Percentiles rank a stretch among this genome's conserved stretches.
These are phyloP conservation scores for Clupea harengus DNA, from an alignment of 2,113 vertebrate species.

Conservation along the genomic window DNA sequence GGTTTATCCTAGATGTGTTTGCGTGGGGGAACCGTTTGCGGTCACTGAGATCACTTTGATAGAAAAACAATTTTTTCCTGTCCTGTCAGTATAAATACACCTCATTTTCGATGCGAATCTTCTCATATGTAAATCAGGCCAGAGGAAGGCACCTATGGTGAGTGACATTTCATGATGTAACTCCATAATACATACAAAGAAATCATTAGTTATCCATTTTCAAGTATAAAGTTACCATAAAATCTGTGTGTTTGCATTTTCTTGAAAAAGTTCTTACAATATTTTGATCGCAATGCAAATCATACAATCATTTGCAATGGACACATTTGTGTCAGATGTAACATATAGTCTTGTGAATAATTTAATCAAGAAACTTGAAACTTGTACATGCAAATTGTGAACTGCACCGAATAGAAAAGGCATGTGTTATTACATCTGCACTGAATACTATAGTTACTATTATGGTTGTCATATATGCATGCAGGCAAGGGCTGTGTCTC, in stretches of 20 bases:
- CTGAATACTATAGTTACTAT: neutral
- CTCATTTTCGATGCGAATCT: neutral
- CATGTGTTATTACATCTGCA: neutral
- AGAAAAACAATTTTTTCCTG: constrained; percentile 1
- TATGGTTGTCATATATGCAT: neutral
- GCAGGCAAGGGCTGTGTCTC: neutral
- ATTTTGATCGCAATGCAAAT: neutral
- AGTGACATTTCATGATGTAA: neutral
- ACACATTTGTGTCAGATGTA: neutral
- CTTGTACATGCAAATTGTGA: neutral
- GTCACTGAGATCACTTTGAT: constrained; percentile 6
- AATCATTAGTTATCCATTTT: neutral
- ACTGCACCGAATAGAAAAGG: neutral
- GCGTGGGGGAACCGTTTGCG: neutral
- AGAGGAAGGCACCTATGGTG: neutral
- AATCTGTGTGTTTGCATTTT: neutral
- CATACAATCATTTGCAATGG: too few relatives aligned
- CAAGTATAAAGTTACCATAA: neutral
- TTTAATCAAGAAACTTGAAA: too few relatives aligned
- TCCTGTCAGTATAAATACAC: constrained; percentile 16
- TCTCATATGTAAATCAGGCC: neutral
- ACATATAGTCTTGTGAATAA: neutral
- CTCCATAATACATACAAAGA: neutral
- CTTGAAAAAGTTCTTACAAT: neutral
- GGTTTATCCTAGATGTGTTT: neutral